Conservation (phyloP, 2,113 vertebrate species). For the Pterocles burchelli region DNA sequence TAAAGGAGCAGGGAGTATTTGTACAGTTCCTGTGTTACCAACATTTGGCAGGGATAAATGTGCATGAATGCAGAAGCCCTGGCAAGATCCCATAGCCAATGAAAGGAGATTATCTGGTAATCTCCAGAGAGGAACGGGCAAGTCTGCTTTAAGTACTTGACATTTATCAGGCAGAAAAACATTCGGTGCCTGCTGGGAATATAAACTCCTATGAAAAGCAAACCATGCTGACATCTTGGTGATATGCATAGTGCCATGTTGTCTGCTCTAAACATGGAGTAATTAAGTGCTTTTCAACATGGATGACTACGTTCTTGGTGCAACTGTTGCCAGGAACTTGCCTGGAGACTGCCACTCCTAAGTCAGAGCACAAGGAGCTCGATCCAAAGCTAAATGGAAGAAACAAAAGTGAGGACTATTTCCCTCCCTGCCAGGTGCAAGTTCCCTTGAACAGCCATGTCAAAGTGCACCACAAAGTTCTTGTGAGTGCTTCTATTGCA, state of each 20-base stretch:
- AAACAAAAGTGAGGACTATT: background rate
- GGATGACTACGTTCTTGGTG: background rate
- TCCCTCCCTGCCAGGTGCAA: background rate
- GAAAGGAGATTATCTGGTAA: slow-evolving; percentile 41
- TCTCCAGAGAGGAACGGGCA: slow-evolving; percentile 18
- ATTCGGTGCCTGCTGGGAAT: background rate
- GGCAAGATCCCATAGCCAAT: slow-evolving; percentile 15
- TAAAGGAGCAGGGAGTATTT: slow-evolving; percentile 1
- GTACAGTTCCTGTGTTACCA: background rate
- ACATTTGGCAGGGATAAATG: background rate
- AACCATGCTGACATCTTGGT: background rate
- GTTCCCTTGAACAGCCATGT: background rate
- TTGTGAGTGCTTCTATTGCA: background rate
- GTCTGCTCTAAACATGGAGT: background rate
- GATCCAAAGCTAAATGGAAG: background rate
- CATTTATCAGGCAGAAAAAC: slow-evolving; percentile 55
- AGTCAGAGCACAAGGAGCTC: fast-evolving
- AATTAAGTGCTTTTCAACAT: slow-evolving; percentile 30
- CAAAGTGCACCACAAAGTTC: background rate
- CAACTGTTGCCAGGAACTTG: background rate
- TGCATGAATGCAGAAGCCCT: slow-evolving; percentile 9
- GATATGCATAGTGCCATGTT: background rate
- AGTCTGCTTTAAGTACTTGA: slow-evolving; percentile 27
- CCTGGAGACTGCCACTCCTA: background rate
- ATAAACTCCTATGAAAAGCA: slow-evolving; percentile 30